Evolutionary conservation across 2,797 vertebrate genomes (phyloP).

Genomic region (Notolabrus celidotus): DNA sequence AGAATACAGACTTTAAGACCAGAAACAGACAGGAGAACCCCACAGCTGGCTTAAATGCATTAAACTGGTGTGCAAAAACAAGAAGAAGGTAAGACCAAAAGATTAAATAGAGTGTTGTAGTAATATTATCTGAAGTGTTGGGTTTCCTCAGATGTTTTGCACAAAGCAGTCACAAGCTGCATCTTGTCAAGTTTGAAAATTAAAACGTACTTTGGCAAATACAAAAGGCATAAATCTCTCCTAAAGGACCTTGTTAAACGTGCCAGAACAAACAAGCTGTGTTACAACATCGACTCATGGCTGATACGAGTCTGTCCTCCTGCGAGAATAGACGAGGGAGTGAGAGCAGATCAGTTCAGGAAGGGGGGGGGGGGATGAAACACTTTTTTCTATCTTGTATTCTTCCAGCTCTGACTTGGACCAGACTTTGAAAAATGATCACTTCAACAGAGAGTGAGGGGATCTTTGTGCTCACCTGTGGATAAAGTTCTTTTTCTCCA

Average conservation of each 20-base stretch:
- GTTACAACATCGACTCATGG: slow-evolving; percentile 47
- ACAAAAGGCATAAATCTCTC: slow-evolving; percentile 55
- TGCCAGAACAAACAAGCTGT: slow-evolving; percentile 61
- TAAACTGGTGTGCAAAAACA: neutral
- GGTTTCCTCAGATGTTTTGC: slow-evolving; percentile 34
- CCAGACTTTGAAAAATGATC: no score
- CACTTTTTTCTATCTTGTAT: neutral
- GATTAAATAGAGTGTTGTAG: neutral
- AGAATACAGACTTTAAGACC: slow-evolving; percentile 5
- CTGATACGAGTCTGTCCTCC: slow-evolving; percentile 20
- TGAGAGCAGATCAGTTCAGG: slow-evolving; percentile 12
- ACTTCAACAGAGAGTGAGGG: neutral
- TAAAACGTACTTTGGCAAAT: slow-evolving; percentile 47
- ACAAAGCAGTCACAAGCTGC: slow-evolving; percentile 33
- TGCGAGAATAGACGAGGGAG: slow-evolving; percentile 19
- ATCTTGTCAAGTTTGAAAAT: slow-evolving; percentile 61
- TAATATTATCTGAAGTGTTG: slow-evolving; percentile 20
- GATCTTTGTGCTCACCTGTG: slow-evolving; percentile 87
- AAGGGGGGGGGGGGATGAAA: neutral
- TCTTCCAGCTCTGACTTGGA: slow-evolving; percentile 4
- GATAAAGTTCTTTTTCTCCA: slow-evolving; percentile 99
- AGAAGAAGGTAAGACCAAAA: neutral
- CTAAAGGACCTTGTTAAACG: slow-evolving; percentile 38
- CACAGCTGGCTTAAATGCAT: neutral
- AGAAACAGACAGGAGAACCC: neutral